Conservation (phyloP, 2,797 vertebrate genomes). For the Phaenicophaeus curvirostris region DNA sequence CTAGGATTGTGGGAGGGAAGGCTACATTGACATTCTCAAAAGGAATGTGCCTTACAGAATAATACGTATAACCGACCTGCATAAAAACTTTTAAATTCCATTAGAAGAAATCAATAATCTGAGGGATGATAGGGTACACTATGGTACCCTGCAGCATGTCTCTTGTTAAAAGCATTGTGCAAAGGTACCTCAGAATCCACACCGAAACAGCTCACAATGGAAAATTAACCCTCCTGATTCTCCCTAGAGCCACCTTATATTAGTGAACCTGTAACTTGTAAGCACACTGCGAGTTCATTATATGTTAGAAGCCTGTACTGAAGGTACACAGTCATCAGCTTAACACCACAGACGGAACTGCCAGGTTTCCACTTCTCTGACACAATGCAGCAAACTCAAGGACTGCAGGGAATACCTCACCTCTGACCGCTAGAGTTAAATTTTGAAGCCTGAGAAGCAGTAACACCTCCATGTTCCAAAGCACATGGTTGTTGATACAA, state of each 20-base stretch:
- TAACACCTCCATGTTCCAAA: background rate
- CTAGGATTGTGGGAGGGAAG: background rate
- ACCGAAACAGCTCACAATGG: background rate
- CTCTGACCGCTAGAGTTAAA: background rate
- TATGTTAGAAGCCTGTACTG: background rate
- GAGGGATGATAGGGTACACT: background rate
- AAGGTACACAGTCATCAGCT: background rate
- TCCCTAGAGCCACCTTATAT: background rate
- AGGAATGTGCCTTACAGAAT: background rate
- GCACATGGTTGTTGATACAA: background rate
- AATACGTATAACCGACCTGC: background rate
- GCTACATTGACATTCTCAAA: background rate
- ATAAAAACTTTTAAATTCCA: background rate
- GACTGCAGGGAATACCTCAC: background rate
- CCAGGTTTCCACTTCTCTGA: background rate
- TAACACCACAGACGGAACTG: background rate
- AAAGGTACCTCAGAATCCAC: background rate
- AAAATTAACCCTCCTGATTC: background rate
- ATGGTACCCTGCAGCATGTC: background rate
- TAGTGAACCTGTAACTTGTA: background rate
- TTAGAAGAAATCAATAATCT: background rate
- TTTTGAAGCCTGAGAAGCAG: background rate
- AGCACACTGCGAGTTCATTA: background rate
- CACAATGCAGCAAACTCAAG: background rate
- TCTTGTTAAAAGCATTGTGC: background rate